Evolutionary conservation across 2,113 vertebrate genomes (phyloP), one percentile per base, ranked within the genome.

Genomic region (Bungarus multicinctus): DNA sequence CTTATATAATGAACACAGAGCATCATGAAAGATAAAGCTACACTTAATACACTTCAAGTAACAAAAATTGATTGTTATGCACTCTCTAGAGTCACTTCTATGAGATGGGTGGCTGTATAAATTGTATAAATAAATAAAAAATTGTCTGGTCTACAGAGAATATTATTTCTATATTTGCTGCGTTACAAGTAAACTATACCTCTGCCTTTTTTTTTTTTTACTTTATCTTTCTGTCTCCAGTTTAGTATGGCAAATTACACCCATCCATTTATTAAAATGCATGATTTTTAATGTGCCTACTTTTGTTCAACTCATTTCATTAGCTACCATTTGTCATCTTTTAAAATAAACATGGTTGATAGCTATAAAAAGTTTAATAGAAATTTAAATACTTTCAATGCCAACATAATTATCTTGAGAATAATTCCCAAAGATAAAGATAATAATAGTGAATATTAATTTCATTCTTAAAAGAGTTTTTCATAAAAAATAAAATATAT

Each of bases 331-430:
- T 90, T 9, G 3, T 14, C 64, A 47, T 93, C n/a, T 93, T 94
- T 95, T 27, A 54, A 94, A 94, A 90, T 50, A 93, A 87, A 5
- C 12, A 92, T 64, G 74, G 55, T 87, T 57, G 54, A 90, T 93
- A 87, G 90, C 93, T 89, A 95, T 94, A 91, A 94, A 88, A 85
- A 88, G 9, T 4, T 45, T 93, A 91, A 94, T 20, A 94, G 27
- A 88, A 92, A 85, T 22, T 0, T 94, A 43, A 54, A 87, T 92
- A n/a, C 74, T 94, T 90, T 93, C 87, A 94, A 89, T 89, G 8
- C 1, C 89, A 90, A 91, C 55, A 0, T 60, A 91, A 69, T 93
- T 39, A 60, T 0, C 92, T 55, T 14, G 9, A 34, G 39, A 74
- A 91, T 90, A 47, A 87, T 47, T 50, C 25, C 25, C n/a, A 64